Evolutionary conservation across 1,140 invertebrate genomes (phyloP).

Genomic region (Paraescarpia echinospica): DNA sequence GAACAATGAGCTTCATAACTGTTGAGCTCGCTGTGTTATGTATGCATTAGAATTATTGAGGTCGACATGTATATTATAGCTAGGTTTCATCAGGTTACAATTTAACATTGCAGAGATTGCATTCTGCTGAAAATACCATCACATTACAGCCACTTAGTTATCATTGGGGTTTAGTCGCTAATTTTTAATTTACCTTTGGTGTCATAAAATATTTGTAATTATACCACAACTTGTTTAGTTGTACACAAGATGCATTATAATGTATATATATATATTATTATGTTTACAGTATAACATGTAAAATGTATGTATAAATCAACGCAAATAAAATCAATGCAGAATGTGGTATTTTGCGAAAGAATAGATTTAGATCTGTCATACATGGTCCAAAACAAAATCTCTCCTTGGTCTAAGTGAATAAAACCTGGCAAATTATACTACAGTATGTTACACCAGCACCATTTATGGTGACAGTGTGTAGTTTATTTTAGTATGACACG

Average conservation of each 20-base stretch:
- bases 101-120: background rate
- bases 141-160: background rate
- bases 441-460: background rate
- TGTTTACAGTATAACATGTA: background rate
- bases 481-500: background rate
- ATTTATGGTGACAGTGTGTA: background rate
- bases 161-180: background rate
- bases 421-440: background rate
- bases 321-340: background rate
- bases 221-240: background rate
- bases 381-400: background rate
- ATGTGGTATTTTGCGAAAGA: background rate
- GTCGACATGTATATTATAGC: background rate
- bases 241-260: background rate
- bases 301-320: background rate
- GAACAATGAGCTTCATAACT: no score
- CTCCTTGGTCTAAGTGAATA: background rate
- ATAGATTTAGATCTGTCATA: background rate
- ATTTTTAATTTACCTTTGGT: background rate
- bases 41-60: background rate
- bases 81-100: background rate
- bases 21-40: no score
- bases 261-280: background rate
- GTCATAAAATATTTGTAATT: background rate
- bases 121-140: background rate